Evolutionary conservation across 1,140 invertebrate genomes (phyloP).

Genomic region (Diachasmimorpha longicaudata): DNA sequence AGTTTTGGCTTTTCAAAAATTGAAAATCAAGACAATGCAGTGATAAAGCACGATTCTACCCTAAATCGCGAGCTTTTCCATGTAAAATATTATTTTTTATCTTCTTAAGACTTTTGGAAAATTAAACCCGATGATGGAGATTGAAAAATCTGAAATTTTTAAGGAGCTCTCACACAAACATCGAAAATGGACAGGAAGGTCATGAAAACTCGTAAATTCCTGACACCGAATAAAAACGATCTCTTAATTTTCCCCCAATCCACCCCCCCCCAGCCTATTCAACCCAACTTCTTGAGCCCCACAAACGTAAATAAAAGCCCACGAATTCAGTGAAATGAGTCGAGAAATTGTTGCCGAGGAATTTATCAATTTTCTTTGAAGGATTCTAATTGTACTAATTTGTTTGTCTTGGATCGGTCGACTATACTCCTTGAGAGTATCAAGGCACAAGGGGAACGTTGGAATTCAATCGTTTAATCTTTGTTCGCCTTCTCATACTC

Average conservation of each 20-base stretch:
- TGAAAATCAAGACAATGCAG: not conserved
- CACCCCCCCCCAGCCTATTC: conserved; percentile 38
- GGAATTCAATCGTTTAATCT: conserved; percentile 63
- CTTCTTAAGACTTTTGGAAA: no score
- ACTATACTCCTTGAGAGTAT: conserved; percentile 24
- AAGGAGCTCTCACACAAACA: not conserved
- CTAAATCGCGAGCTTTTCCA: no score
- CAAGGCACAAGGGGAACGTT: conserved; percentile 30
- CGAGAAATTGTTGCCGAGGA: conserved; percentile 63
- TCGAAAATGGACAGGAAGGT: not conserved
- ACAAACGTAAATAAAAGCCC: not conserved
- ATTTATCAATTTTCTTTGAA: conserved; percentile 65
- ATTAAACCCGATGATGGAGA: no score
- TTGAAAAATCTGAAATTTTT: no score
- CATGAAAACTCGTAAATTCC: conserved; percentile 19
- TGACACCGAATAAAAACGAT: conserved; percentile 46
- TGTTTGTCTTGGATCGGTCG: conserved; percentile 52
- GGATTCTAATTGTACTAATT: conserved; percentile 64
- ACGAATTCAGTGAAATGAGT: conserved; percentile 55
- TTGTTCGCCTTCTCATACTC: conserved; percentile 35
- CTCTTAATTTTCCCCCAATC: conserved; percentile 50
- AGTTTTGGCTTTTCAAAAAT: not conserved
- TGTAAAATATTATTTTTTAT: no score
- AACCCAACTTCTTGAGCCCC: not conserved
- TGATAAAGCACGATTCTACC: no score